A percentile compares a stretch with the other conserved stretches of the same genome.
These are phyloP conservation scores for Quadroppia sp. DNA, from an alignment of 2,888 invertebrate species.

Conservation along the genomic window DNA sequence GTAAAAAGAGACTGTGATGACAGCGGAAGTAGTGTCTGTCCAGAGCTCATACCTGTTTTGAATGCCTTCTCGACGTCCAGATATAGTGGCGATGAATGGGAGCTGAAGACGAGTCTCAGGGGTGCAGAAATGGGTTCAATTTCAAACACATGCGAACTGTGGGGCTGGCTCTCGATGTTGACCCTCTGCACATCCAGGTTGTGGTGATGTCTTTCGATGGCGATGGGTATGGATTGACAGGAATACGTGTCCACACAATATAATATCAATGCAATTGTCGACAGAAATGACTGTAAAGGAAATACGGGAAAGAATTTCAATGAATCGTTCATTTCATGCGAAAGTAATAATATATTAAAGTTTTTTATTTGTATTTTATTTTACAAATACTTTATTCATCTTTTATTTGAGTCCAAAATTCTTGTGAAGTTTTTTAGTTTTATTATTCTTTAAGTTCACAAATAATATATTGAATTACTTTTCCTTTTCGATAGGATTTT, in stretches of 20 bases:
- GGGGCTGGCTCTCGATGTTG: not conserved
- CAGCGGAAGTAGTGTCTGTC: not conserved
- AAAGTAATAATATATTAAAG: not conserved
- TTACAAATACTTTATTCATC: not conserved
- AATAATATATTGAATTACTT: no score
- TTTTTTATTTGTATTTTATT: no score
- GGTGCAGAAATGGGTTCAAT: not conserved
- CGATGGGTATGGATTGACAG: not conserved
- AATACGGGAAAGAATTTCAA: not conserved
- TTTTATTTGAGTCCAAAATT: not conserved
- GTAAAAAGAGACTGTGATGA: not conserved
- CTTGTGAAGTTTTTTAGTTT: not conserved
- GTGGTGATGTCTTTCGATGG: not conserved
- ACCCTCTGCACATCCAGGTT: not conserved
- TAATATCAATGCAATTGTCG: not conserved
- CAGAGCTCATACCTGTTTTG: not conserved
- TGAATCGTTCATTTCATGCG: not conserved
- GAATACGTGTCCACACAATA: not conserved
- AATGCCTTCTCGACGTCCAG: not conserved
- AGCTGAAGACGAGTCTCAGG: not conserved
- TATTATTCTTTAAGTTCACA: not conserved
- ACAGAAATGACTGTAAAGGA: not conserved
- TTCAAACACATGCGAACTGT: conserved; percentile 1
- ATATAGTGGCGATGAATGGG: not conserved
- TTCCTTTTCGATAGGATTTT: no score